Conservation (phyloP, 2,113 vertebrate species). For the Bos indicus region DNA sequence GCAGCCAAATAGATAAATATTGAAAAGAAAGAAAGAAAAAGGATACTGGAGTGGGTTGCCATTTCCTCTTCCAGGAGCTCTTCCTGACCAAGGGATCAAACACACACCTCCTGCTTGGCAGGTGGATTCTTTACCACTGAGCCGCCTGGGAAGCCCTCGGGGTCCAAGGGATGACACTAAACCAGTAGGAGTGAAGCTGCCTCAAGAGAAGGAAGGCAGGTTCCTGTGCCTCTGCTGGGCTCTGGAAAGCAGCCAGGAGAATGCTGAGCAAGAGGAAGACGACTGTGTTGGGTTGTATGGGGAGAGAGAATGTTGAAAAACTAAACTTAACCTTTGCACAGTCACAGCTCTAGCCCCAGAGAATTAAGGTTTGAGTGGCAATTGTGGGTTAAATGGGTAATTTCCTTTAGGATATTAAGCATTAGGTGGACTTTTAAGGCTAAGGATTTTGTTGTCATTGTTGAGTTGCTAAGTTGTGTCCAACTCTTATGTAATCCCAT, state of each 20-base stretch:
- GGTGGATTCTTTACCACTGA: background rate
- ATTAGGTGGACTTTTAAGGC: background rate
- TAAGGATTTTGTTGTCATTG: background rate
- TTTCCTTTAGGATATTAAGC: background rate
- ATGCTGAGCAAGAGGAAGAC: fast-evolving
- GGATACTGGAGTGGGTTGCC: background rate
- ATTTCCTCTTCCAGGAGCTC: background rate
- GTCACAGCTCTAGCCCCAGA: background rate
- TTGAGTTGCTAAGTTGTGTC: background rate
- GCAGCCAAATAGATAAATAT: background rate
- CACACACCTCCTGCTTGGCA: background rate
- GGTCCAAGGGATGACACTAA: background rate
- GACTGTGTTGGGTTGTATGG: fast-evolving
- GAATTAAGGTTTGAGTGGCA: background rate
- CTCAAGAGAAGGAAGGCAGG: background rate
- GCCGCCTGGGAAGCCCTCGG: background rate
- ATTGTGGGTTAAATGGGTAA: background rate
- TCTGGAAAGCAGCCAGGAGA: background rate
- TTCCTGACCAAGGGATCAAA: background rate
- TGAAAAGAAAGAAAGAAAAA: background rate
- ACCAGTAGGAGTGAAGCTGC: no score
- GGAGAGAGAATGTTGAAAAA: background rate
- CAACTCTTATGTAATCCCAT: background rate
- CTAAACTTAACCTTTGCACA: background rate
- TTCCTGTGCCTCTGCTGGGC: background rate